These are phyloP conservation scores for Pyrocoelia pectoralis DNA, from an alignment of 2,888 invertebrate species.

Conservation along the genomic window DNA sequence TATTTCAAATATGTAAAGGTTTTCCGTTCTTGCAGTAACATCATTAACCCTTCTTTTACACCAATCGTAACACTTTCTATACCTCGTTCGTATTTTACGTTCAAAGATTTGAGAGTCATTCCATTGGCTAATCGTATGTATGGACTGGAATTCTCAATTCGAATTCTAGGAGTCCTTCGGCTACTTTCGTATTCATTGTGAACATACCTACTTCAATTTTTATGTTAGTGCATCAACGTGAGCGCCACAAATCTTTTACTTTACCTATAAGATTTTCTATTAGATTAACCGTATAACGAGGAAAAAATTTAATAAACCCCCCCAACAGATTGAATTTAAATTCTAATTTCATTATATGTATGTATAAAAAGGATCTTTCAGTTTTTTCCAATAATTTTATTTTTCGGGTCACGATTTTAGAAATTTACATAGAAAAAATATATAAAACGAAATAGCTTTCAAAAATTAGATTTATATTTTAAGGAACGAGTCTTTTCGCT, in stretches of 20 bases:
- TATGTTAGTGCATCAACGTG: not conserved
- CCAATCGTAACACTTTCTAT: not conserved
- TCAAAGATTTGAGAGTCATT: not conserved
- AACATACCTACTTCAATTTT: not conserved
- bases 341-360: not conserved
- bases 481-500: not conserved
- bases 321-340: not conserved
- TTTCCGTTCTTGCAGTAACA: not conserved
- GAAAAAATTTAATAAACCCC: not conserved
- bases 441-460: not conserved
- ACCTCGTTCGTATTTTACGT: not conserved
- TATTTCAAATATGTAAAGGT: not conserved
- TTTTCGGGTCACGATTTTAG: not conserved
- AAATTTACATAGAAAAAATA: conserved; percentile 1
- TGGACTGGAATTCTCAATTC: not conserved
- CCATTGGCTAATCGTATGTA: not conserved
- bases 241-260: not conserved
- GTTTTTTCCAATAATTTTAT: not conserved
- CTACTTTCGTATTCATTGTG: not conserved
- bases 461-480: not conserved
- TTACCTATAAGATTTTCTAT: not conserved
- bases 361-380: not conserved
- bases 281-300: not conserved
- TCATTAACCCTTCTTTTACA: not conserved
- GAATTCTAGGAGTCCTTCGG: not conserved